Evolutionary conservation across 2,888 invertebrate species (phyloP).

Genomic region (Spialia ferax): DNA sequence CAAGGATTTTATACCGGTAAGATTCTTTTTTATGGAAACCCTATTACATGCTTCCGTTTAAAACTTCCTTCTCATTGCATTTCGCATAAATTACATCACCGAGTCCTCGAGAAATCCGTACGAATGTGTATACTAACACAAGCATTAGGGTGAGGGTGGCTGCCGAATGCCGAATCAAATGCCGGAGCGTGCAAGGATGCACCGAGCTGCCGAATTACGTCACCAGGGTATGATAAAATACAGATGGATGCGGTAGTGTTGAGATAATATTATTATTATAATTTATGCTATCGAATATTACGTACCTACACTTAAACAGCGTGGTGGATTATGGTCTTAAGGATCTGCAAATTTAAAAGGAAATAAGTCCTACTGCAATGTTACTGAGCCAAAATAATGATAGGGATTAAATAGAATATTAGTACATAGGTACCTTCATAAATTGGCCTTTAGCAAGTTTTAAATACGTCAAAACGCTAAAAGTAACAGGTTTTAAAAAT

Average conservation of each 20-base stretch:
- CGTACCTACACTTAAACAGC: no score
- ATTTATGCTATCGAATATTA: no score
- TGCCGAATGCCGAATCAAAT: constrained; percentile 48
- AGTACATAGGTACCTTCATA: no score
- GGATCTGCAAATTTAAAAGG: no score
- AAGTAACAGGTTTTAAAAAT: no score
- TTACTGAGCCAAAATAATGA: no score
- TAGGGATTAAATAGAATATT: no score
- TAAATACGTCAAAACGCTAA: no score
- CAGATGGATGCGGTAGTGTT: not conserved
- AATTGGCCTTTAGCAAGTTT: no score
- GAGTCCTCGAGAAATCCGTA: constrained; percentile 18
- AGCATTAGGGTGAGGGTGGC: constrained; percentile 54
- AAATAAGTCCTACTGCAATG: no score
- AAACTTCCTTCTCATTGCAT: constrained; percentile 11
- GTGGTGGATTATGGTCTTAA: no score
- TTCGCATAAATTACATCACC: constrained; percentile 19
- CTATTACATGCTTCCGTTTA: constrained; percentile 8
- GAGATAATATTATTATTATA: not conserved
- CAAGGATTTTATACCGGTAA: not conserved
- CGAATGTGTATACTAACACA: constrained; percentile 42
- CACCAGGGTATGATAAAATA: not conserved
- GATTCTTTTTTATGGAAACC: constrained; percentile 2
- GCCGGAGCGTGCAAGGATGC: constrained; percentile 50
- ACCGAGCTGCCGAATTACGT: constrained; percentile 34